Percentiles rank a stretch among this genome's conserved stretches.
These are phyloP conservation scores for Paracentrotus lividus DNA, from an alignment of 53 echinoderm and acorn worm species.

Conservation along the genomic window DNA sequence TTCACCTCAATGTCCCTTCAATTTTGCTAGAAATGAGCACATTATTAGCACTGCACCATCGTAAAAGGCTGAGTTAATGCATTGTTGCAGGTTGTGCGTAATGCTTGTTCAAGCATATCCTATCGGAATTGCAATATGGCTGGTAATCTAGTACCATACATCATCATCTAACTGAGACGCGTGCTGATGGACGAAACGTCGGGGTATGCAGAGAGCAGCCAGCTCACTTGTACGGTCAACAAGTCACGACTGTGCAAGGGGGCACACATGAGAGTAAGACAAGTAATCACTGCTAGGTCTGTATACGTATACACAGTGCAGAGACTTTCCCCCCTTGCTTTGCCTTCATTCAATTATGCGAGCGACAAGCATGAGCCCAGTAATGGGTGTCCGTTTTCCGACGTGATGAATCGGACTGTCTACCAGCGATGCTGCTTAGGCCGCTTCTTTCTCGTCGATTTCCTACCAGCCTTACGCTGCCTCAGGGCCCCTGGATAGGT, in stretches of 20 bases:
- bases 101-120: conserved; percentile 51
- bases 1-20: background rate
- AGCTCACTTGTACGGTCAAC: conserved; percentile 63
- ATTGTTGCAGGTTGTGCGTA: conserved; percentile 46
- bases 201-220: conserved; percentile 42
- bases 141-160: conserved; percentile 46
- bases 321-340: conserved; percentile 9
- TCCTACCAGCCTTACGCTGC: conserved; percentile 17
- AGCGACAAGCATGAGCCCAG: conserved; percentile 61
- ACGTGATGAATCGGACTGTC: conserved; percentile 66
- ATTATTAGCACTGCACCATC: conserved; percentile 1
- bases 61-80: conserved; percentile 31
- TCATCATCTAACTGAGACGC: conserved; percentile 59
- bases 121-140: conserved; percentile 48
- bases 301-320: conserved; percentile 2
- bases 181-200: conserved; percentile 40
- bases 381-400: conserved; percentile 70
- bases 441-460: conserved; percentile 10
- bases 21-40: conserved; percentile 31
- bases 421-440: conserved; percentile 52
- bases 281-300: conserved; percentile 22
- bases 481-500: conserved; percentile 60
- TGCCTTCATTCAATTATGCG: conserved; percentile 68
- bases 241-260: conserved; percentile 60
- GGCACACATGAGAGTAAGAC: conserved; percentile 42